Evolutionary conservation across 2,797 vertebrate genomes (phyloP), one percentile per base, ranked within the genome.

Genomic region (Chelonia mydas): DNA sequence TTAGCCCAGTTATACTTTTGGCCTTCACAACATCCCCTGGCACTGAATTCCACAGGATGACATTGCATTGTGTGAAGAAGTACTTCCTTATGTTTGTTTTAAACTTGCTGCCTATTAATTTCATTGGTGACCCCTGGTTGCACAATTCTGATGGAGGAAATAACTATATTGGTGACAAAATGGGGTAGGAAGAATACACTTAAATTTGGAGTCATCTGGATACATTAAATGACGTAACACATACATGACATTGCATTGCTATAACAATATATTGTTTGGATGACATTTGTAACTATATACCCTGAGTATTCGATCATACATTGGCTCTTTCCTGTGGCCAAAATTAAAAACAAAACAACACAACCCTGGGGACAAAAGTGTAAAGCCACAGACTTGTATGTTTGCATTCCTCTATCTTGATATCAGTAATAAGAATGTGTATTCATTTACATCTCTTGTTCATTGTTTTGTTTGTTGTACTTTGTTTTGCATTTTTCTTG

Each of bases 371-470:
- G 86, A 77, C 96, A 74, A 94, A 93, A 61, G 78, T 84, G 86
- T 41, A 74, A 84, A 93, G 86, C 57, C 95, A 92, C 80, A 85
- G 80, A 81, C 86, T 68, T 83, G 90, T 78, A 83, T 82, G 88
- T 90, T 95, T 76, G 82, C 95, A 94, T 96, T 95, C 95, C 94
- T 97, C 80, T 90, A 82, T 11, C 74, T 87, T 97, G 90, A 25
- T 95, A 95, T 17, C 89, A 93, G 65, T 59, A 90, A 74, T 28
- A 93, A 81, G 78, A 87, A 65, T 88, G 61, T 47, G 74, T 7
- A 78, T 57, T 92, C 72, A 96, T 90, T 90, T 89, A 92, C 90
- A 93, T 47, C 27, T 54, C 93, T 92, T 83, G 54, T 54, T 92
- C 92, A 90, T 47, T 87, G 65, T 92, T 5, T 41, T 92, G 23